phyloP scores from a whole-genome alignment of 1,140 invertebrate genomes.

The Globodera ellingtonae region DNA sequence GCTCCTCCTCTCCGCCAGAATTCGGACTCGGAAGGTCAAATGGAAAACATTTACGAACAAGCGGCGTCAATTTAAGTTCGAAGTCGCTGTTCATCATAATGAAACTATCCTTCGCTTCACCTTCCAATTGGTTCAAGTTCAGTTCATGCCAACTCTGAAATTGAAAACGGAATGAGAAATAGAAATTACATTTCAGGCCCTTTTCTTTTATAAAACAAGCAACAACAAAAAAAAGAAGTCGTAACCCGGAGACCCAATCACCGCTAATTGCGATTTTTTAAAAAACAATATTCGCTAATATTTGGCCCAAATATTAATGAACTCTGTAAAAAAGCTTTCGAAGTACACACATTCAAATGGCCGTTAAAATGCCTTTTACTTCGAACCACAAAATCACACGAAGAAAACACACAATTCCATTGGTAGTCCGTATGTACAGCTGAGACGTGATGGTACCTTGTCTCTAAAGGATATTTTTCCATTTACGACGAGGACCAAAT shows the following conservation, averaged over 20 bases:
- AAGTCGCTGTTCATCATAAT: constrained; percentile 14
- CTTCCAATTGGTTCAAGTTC: constrained; percentile 1
- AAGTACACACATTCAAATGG: constrained; percentile 16
- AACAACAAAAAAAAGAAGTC: no score
- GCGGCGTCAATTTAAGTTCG: constrained; percentile 22
- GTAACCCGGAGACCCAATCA: no score
- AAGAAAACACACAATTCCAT: constrained; percentile 18
- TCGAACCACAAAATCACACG: constrained; percentile 2
- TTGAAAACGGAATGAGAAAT: no score
- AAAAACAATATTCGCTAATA: no score
- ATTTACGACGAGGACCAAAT: not conserved
- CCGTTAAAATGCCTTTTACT: not conserved
- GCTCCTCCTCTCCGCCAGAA: constrained; percentile 1
- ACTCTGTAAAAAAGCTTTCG: no score
- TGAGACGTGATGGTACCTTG: constrained; percentile 16
- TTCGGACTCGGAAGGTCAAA: constrained; percentile 8
- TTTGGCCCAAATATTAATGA: no score
- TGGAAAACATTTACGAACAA: constrained; percentile 25
- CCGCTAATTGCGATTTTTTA: no score
- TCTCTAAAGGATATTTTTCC: constrained; percentile 1
- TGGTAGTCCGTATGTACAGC: constrained; percentile 10
- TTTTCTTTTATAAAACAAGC: no score
- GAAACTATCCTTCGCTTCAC: not conserved
- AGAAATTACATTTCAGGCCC: not conserved
- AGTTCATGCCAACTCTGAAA: constrained; percentile 10